Evolutionary conservation across 1,140 invertebrate species (phyloP).

Genomic region (Artemia franciscana): DNA sequence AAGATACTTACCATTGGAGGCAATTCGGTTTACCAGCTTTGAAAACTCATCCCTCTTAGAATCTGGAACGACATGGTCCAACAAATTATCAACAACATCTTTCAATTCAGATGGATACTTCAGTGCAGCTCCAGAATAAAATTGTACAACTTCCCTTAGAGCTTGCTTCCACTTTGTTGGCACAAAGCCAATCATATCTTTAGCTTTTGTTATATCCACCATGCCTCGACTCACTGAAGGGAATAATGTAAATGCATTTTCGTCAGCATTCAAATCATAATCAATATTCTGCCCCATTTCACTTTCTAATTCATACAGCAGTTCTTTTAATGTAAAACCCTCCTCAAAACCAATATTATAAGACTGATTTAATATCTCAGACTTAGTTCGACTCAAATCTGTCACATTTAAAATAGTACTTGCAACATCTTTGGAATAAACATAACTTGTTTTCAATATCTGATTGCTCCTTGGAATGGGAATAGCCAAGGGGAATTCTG

Average conservation of each 20-base stretch:
- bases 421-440: constrained; percentile 25
- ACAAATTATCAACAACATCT: constrained; percentile 9
- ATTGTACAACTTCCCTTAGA: constrained; percentile 20
- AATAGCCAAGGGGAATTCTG: constrained; percentile 16
- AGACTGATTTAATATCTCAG: constrained; percentile 16
- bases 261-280: constrained; percentile 7
- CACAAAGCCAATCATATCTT: constrained; percentile 18
- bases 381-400: constrained; percentile 8
- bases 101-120: constrained; percentile 14
- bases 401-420: constrained; percentile 16
- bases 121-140: constrained; percentile 20
- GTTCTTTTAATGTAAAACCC: constrained; percentile 14
- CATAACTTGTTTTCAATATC: constrained; percentile 21
- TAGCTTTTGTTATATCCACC: constrained; percentile 20
- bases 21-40: too few relatives aligned
- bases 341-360: constrained; percentile 23
- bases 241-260: constrained; percentile 19
- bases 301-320: constrained; percentile 15
- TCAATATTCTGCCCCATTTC: constrained; percentile 14
- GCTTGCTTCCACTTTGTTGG: constrained; percentile 19
- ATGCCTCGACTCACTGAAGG: constrained; percentile 24
- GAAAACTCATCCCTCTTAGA: too few relatives aligned
- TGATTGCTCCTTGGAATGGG: constrained; percentile 17
- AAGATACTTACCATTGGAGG: too few relatives aligned
- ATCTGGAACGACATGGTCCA: constrained; percentile 7